These are phyloP conservation scores for Oxygymnocypris stewartii DNA, from an alignment of 2,113 vertebrate genomes.

Conservation along the genomic window DNA sequence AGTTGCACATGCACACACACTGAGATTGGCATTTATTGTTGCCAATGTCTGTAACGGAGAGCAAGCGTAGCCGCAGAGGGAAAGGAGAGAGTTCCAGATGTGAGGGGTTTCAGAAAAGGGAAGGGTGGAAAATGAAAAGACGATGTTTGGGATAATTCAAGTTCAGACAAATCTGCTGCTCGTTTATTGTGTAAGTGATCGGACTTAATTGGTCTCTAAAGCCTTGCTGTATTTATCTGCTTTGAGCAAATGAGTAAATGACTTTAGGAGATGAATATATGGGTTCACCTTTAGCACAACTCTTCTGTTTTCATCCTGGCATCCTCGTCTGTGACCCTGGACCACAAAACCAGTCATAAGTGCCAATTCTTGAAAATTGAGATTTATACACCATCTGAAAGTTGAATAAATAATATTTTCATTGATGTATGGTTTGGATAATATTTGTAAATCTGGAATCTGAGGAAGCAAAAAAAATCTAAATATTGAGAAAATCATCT, in stretches of 20 bases:
- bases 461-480: no score
- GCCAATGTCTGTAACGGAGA: constrained; percentile 52
- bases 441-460: no score
- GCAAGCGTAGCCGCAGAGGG: constrained; percentile 44
- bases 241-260: background rate
- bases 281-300: background rate
- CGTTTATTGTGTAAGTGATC: background rate
- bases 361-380: no score
- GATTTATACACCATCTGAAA: no score
- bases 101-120: constrained; percentile 41
- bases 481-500: no score
- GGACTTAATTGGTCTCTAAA: constrained; percentile 5
- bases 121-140: constrained; percentile 20
- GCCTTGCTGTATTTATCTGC: background rate
- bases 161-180: constrained; percentile 16
- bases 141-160: constrained; percentile 8
- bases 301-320: background rate
- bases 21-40: constrained; percentile 49
- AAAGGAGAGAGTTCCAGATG: constrained; percentile 57
- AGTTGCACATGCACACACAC: constrained; percentile 28
- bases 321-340: background rate
- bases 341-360: no score
- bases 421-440: no score
- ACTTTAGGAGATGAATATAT: background rate
- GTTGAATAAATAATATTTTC: no score